A percentile compares a stretch with the other conserved stretches of the same genome.
Conservation (phyloP, 2,113 vertebrate genomes). For the Ptychochromis oligacanthus region DNA sequence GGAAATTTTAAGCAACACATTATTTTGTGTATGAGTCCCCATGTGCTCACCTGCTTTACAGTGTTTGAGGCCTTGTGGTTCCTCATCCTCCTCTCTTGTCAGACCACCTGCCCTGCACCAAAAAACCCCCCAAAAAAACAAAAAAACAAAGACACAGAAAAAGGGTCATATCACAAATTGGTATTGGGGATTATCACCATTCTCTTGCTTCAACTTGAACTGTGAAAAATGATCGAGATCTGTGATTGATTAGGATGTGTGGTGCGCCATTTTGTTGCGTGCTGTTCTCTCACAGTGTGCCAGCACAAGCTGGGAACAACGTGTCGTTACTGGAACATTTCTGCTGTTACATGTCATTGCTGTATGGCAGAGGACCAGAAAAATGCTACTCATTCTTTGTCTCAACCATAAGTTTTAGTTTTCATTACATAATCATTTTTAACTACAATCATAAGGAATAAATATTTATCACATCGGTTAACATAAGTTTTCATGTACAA, state of each 20-base stretch:
- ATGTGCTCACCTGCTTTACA: constrained; percentile 35
- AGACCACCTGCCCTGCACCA: neutral
- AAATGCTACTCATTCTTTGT: neutral
- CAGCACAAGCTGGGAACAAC: constrained; percentile 35
- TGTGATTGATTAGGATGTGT: constrained; percentile 30
- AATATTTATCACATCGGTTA: neutral
- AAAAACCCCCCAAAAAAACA: neutral
- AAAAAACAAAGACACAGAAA: neutral
- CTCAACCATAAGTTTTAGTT: neutral
- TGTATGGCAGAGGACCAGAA: neutral
- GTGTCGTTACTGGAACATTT: constrained; percentile 36
- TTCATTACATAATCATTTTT: neutral
- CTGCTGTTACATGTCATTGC: constrained; percentile 24
- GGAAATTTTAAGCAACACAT: neutral
- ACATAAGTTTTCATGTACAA: neutral
- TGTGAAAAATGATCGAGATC: constrained; percentile 11
- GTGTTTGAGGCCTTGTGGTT: neutral
- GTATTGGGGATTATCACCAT: neutral
- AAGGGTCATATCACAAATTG: constrained; percentile 2
- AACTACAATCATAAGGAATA: neutral
- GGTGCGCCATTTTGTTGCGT: neutral
- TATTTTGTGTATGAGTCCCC: neutral
- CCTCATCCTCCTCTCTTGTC: neutral
- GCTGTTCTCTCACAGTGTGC: constrained; percentile 25
- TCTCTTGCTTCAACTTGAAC: neutral